phyloP scores from a whole-genome alignment of 2,888 invertebrate species.

The Flexamia atlantica region DNA sequence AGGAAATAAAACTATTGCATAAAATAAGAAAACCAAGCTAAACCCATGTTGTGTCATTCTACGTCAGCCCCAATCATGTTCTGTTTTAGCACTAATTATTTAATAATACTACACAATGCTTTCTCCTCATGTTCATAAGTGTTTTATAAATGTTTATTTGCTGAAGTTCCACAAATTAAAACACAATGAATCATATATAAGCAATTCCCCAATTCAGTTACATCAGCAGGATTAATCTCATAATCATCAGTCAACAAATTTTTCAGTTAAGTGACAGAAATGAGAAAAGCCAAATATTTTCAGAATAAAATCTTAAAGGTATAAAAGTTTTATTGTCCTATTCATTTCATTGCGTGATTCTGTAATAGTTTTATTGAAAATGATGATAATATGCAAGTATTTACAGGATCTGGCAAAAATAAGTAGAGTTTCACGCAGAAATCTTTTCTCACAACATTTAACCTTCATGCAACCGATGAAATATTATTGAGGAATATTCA shows the following conservation, averaged over 20 bases:
- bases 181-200: neutral
- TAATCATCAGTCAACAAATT: neutral
- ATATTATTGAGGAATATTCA: neutral
- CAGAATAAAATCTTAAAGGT: neutral
- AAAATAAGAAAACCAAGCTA: neutral
- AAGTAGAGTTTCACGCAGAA: neutral
- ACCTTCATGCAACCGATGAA: neutral
- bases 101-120: neutral
- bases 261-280: neutral
- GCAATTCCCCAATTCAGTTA: neutral
- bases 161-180: neutral
- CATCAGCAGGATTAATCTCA: neutral
- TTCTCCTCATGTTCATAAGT: neutral
- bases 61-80: neutral
- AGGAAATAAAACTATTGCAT: constrained; percentile 29
- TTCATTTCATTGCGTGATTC: neutral
- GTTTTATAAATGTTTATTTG: constrained; percentile 25
- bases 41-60: constrained; percentile 7
- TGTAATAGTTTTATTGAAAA: neutral
- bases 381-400: constrained; percentile 9
- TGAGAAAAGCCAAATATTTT: neutral
- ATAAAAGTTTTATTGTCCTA: neutral
- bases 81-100: neutral
- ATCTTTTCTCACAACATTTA: neutral
- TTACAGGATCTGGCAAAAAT: neutral